A percentile compares a stretch with the other conserved stretches of the same genome.
phyloP scores from a whole-genome alignment of 1,140 invertebrate genomes.

The Drosophila navojoa region DNA sequence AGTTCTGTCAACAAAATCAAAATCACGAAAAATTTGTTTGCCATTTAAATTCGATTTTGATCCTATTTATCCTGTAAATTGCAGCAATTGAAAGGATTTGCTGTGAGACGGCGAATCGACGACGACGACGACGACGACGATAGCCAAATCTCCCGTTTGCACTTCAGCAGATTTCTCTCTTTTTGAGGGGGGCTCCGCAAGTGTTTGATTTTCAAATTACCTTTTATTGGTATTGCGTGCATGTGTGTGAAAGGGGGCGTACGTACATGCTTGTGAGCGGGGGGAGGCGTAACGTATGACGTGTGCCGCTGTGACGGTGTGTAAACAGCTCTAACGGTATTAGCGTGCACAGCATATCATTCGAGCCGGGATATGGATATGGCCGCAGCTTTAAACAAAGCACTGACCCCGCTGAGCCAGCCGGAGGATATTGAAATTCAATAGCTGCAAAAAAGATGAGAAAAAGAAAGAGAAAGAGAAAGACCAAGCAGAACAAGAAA shows the following conservation, averaged over 20 bases:
- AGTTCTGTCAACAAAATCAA: constrained; percentile 82
- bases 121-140: neutral
- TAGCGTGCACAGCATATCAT: constrained; percentile 26
- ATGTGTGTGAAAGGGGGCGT: constrained; percentile 17
- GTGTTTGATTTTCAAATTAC: constrained; percentile 81
- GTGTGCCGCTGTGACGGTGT: constrained; percentile 24
- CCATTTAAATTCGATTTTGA: constrained; percentile 83
- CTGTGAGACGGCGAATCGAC: constrained; percentile 31
- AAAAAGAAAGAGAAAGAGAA: constrained; percentile 31
- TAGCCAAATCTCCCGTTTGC: neutral
- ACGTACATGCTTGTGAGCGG: neutral
- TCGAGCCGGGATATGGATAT: constrained; percentile 29
- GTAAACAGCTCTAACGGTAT: constrained; percentile 63
- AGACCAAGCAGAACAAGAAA: neutral
- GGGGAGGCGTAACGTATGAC: constrained; percentile 17
- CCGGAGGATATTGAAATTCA: constrained; percentile 72
- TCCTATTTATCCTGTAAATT: constrained; percentile 83
- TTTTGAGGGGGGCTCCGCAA: constrained; percentile 14
- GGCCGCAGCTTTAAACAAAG: constrained; percentile 57
- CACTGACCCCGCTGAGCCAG: constrained; percentile 11
- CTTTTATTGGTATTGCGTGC: constrained; percentile 51
- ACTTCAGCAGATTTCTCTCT: constrained; percentile 13
- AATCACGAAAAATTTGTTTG: constrained; percentile 81
- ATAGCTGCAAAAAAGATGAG: constrained; percentile 61
- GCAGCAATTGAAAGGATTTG: constrained; percentile 83